Evolutionary conservation across 2,113 vertebrate genomes (phyloP).

Genomic region (Typhlomys cinereus): DNA sequence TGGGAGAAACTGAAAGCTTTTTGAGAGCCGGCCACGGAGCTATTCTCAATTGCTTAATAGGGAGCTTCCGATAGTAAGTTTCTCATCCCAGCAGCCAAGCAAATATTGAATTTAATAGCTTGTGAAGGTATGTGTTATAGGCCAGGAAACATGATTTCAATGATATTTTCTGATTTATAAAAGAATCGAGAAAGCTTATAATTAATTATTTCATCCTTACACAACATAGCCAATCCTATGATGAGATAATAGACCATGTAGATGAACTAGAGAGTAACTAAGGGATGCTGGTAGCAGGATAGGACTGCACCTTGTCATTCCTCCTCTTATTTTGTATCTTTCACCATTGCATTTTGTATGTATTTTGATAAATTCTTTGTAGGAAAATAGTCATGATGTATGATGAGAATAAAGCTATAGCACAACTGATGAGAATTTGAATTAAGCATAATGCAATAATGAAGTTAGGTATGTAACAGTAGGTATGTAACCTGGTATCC

Average conservation of each 20-base stretch:
- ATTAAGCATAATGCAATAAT: background rate
- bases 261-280: background rate
- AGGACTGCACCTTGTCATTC: background rate
- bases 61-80: too few species aligned
- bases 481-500: fast-evolving
- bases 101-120: background rate
- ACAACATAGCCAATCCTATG: background rate
- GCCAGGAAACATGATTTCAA: background rate
- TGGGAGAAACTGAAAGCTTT: background rate
- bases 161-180: conserved; percentile 19
- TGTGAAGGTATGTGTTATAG: background rate
- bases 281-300: background rate
- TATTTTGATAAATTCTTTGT: background rate
- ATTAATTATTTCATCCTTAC: background rate
- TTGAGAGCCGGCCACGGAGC: background rate
- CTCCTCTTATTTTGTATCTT: background rate
- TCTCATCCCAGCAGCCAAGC: background rate
- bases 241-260: background rate
- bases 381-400: background rate
- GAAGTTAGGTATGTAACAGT: background rate
- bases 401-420: background rate
- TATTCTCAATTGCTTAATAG: background rate
- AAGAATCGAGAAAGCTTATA: background rate
- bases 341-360: background rate
- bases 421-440: background rate